Conservation (phyloP, 2,113 vertebrate species). For the Columbina picui region DNA sequence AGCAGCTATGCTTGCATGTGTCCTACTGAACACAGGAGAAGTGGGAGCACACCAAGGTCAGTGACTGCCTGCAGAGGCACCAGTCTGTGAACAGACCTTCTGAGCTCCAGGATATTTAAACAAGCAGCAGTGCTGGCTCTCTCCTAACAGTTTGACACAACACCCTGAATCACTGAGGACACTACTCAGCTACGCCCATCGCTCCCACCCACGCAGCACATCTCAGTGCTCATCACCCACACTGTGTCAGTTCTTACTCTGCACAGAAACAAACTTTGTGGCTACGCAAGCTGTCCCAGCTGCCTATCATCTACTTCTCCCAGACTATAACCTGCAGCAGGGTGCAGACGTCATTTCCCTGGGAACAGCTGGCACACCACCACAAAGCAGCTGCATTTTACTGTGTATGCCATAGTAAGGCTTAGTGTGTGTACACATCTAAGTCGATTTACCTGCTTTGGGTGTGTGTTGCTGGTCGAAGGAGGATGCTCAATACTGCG, state of each 20-base stretch:
- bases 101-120: background rate
- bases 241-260: background rate
- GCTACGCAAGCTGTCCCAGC: background rate
- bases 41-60: background rate
- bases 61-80: background rate
- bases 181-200: background rate
- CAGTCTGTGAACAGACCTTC: background rate
- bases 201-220: background rate
- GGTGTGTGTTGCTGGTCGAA: slow-evolving; percentile 74
- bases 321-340: background rate
- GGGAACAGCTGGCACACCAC: background rate
- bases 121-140: background rate
- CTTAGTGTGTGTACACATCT: background rate
- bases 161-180: background rate
- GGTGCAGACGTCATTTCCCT: background rate
- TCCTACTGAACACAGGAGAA: background rate
- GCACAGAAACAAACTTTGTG: background rate
- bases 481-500: slow-evolving; percentile 76
- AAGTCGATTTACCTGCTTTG: slow-evolving; percentile 81
- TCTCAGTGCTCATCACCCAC: background rate
- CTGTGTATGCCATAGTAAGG: background rate
- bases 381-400: background rate
- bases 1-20: background rate
- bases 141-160: background rate
- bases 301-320: background rate